Evolutionary conservation across 2,797 vertebrate species (phyloP).

Genomic region (Syngnathus acus): DNA sequence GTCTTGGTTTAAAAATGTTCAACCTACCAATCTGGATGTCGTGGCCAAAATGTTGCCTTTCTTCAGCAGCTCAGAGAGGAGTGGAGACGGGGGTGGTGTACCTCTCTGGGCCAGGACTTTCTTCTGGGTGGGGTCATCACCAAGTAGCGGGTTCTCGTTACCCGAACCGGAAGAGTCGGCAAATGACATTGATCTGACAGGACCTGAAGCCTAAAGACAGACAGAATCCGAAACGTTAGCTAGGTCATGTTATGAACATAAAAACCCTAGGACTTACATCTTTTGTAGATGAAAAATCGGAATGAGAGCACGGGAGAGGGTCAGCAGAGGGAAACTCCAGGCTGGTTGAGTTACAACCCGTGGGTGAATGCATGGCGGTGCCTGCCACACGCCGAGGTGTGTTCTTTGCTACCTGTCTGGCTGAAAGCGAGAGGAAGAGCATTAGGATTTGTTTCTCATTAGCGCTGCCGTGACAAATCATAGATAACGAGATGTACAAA

Average conservation of each 20-base stretch:
- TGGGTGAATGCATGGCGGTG: conserved; percentile 76
- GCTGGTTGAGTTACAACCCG: conserved; percentile 78
- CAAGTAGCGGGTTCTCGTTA: conserved; percentile 78
- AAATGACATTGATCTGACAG: conserved; percentile 72
- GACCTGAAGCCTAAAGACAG: conserved; percentile 76
- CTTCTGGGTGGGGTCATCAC: conserved; percentile 90
- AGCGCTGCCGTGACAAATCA: neutral
- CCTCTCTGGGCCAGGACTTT: conserved; percentile 88
- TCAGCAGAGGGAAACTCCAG: conserved; percentile 81
- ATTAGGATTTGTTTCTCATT: conserved; percentile 20
- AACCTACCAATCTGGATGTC: conserved; percentile 90
- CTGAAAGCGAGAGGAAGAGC: conserved; percentile 62
- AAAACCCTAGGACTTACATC: conserved; percentile 27
- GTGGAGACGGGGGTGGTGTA: conserved; percentile 92
- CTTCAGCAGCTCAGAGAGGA: conserved; percentile 96
- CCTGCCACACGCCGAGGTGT: conserved; percentile 77
- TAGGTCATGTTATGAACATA: neutral
- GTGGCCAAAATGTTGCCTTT: conserved; percentile 91
- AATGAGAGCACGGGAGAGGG: conserved; percentile 69
- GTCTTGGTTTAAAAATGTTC: neutral
- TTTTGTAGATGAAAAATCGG: conserved; percentile 69
- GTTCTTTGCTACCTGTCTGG: conserved; percentile 88
- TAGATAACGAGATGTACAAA: conserved; percentile 1
- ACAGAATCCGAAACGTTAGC: conserved; percentile 7
- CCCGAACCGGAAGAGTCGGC: conserved; percentile 72